Evolutionary conservation across 35 echinoderm and acorn worm species (phyloP).

Genomic region (Strongylocentrotus purpuratus): DNA sequence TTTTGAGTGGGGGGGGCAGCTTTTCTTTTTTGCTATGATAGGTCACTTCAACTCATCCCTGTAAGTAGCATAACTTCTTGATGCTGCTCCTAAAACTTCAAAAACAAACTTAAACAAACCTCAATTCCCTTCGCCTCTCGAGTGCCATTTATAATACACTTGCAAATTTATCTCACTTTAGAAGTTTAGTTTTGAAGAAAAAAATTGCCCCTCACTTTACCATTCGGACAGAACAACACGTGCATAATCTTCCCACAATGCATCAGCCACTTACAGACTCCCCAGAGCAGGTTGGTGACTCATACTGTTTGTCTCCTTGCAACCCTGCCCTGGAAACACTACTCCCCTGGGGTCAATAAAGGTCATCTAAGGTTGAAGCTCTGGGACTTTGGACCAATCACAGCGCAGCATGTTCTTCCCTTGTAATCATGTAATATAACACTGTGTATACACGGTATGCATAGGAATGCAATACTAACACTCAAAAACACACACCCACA

Average conservation of each 20-base stretch:
- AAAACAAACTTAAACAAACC: too few species aligned
- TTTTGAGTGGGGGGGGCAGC: background rate
- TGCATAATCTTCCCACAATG: background rate
- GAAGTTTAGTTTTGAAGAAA: background rate
- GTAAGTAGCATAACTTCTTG: background rate
- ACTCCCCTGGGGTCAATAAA: background rate
- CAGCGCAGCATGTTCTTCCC: background rate
- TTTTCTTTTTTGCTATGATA: background rate
- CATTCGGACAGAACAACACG: background rate
- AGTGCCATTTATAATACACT: background rate
- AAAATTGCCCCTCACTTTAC: background rate
- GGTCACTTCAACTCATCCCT: too few species aligned
- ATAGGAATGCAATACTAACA: background rate
- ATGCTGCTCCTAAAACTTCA: background rate
- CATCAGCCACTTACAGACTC: background rate
- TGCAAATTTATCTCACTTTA: background rate
- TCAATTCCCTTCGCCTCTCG: background rate
- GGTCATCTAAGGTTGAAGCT: background rate
- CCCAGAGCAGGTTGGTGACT: background rate
- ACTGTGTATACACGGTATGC: background rate
- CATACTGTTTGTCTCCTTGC: background rate
- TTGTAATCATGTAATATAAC: background rate
- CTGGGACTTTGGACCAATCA: background rate
- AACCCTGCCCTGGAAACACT: background rate
- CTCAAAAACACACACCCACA: background rate